Conservation (phyloP, 1,140 invertebrate genomes). For the Camponotus vicinus region DNA sequence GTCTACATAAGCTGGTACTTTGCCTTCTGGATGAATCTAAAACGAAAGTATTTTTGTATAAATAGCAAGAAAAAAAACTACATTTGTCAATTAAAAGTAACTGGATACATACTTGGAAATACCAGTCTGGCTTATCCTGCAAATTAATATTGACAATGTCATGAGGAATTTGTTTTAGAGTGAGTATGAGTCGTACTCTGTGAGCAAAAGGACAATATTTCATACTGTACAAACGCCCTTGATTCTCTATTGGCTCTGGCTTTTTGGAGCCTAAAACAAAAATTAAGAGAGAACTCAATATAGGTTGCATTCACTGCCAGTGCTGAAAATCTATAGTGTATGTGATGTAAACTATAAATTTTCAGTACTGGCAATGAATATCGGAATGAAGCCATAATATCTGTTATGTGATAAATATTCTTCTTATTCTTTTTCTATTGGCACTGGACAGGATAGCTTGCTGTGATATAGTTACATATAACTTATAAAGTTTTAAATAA, state of each 20-base stretch:
- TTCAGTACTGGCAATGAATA: too few relatives aligned
- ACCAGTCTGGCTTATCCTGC: constrained; percentile 88
- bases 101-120: constrained; percentile 81
- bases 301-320: not conserved
- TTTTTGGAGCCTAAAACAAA: constrained; percentile 81
- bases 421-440: too few relatives aligned
- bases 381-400: too few relatives aligned
- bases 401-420: not conserved
- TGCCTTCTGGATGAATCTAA: constrained; percentile 87
- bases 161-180: constrained; percentile 86
- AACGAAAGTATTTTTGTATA: constrained; percentile 27
- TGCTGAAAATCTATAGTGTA: too few relatives aligned
- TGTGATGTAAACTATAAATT: too few relatives aligned
- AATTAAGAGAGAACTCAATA: not conserved
- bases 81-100: constrained; percentile 2
- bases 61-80: not conserved
- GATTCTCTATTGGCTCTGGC: constrained; percentile 83
- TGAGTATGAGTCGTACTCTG: constrained; percentile 86
- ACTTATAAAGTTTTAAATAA: too few relatives aligned
- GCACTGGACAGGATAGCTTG: too few relatives aligned
- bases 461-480: too few relatives aligned
- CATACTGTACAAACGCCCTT: constrained; percentile 88
- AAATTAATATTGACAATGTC: constrained; percentile 88
- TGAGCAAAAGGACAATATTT: constrained; percentile 89
- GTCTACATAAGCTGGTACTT: constrained; percentile 87